phyloP scores from a whole-genome alignment of 30 jellyfish, hydroid and myxozoan genomes.

The Chironex yamaguchii region DNA sequence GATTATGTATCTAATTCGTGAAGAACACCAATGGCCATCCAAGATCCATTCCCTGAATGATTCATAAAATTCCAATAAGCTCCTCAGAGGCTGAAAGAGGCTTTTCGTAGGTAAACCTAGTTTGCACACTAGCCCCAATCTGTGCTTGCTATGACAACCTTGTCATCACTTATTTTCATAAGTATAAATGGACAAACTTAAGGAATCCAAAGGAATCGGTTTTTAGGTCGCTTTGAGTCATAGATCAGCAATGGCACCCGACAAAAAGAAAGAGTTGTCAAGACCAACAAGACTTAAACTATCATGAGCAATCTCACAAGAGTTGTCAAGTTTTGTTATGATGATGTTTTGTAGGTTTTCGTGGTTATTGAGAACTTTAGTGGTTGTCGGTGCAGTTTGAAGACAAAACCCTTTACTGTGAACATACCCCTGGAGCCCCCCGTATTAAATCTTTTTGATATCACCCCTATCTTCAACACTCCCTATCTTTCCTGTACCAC shows the following conservation, averaged over 20 bases:
- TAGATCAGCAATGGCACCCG: not conserved
- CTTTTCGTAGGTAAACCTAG: not conserved
- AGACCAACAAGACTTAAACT: not conserved
- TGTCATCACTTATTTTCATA: conserved; percentile 32
- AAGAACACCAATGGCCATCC: not conserved
- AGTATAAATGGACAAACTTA: conserved; percentile 17
- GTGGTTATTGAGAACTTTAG: too few relatives aligned
- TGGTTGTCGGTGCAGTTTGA: too few relatives aligned
- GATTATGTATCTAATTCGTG: not conserved
- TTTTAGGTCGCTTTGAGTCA: not conserved
- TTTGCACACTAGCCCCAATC: not conserved
- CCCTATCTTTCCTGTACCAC: too few relatives aligned
- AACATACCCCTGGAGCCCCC: too few relatives aligned
- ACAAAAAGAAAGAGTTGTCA: not conserved
- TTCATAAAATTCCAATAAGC: conserved; percentile 1
- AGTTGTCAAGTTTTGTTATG: not conserved
- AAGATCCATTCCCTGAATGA: not conserved
- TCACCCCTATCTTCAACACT: too few relatives aligned
- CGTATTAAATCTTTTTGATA: too few relatives aligned
- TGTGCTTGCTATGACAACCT: not conserved
- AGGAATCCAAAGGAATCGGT: not conserved
- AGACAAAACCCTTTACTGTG: too few relatives aligned
- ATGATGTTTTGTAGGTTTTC: not conserved
- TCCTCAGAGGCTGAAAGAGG: conserved; percentile 37
- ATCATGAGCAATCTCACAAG: too few relatives aligned